Evolutionary conservation across 2,797 vertebrate species (phyloP).

Genomic region (Chaetophractus vellerosus): DNA sequence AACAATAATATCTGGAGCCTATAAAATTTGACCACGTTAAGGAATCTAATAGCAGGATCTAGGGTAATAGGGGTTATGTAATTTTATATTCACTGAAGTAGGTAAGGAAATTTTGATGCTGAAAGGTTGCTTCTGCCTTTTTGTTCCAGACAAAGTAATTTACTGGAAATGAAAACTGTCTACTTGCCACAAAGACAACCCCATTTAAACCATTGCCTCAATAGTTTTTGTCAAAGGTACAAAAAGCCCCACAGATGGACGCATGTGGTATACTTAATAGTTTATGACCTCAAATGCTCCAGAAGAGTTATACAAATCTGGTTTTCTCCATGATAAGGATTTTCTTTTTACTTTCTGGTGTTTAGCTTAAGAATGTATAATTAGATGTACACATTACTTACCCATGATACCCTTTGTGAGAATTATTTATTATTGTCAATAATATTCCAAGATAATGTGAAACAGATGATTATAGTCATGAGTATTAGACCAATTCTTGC

Average conservation of each 20-base stretch:
- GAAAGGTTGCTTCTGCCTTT: neutral
- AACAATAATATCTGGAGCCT: neutral
- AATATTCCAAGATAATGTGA: neutral
- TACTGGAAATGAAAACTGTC: slow-evolving; percentile 31
- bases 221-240: neutral
- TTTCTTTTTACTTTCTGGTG: slow-evolving; percentile 6
- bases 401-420: neutral
- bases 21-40: neutral
- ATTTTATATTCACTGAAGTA: slow-evolving; percentile 29
- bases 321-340: neutral
- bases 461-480: neutral
- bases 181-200: neutral
- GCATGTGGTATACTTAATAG: neutral
- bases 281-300: neutral
- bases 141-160: slow-evolving; percentile 29
- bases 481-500: neutral
- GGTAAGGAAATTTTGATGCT: neutral
- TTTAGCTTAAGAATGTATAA: slow-evolving; percentile 44
- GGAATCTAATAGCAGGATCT: neutral
- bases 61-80: neutral
- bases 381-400: neutral
- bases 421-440: neutral
- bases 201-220: neutral
- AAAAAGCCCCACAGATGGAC: neutral
- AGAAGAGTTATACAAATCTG: neutral